Evolutionary conservation across 1,140 invertebrate genomes (phyloP).

Genomic region (Penaeus vannamei): DNA sequence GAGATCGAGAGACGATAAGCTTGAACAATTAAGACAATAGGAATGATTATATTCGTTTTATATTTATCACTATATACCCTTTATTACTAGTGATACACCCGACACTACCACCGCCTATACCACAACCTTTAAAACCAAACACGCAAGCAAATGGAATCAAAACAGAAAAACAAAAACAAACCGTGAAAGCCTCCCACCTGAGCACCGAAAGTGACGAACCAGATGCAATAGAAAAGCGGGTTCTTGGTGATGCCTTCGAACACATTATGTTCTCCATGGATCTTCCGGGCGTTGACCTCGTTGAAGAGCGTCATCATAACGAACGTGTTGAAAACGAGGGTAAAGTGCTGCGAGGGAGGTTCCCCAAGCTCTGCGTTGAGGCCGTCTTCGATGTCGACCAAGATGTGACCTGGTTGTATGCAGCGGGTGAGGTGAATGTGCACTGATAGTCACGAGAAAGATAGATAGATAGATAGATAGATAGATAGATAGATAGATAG

Average conservation of each 20-base stretch:
- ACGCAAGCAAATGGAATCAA: neutral
- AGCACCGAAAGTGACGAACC: constrained; percentile 76
- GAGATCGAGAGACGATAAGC: too few relatives aligned
- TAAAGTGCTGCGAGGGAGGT: constrained; percentile 78
- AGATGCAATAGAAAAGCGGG: constrained; percentile 79
- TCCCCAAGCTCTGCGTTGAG: constrained; percentile 71
- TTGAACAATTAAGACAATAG: too few relatives aligned
- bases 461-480: too few relatives aligned
- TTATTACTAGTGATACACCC: neutral
- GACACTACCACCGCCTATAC: too few relatives aligned
- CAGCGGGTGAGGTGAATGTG: neutral
- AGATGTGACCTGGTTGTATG: constrained; percentile 70
- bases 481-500: neutral
- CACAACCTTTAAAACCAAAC: neutral
- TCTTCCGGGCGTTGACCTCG: constrained; percentile 81
- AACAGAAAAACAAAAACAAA: neutral
- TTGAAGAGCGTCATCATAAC: constrained; percentile 84
- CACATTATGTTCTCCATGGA: constrained; percentile 81
- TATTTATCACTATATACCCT: too few relatives aligned
- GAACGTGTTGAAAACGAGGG: constrained; percentile 82
- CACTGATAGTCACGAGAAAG: too few relatives aligned
- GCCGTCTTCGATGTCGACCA: constrained; percentile 77
- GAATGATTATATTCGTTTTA: too few relatives aligned
- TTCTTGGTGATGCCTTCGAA: constrained; percentile 78
- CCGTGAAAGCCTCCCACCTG: constrained; percentile 74